These are phyloP conservation scores for Synanthedon andrenaeformis DNA, from an alignment of 2,888 invertebrate genomes.

Conservation along the genomic window DNA sequence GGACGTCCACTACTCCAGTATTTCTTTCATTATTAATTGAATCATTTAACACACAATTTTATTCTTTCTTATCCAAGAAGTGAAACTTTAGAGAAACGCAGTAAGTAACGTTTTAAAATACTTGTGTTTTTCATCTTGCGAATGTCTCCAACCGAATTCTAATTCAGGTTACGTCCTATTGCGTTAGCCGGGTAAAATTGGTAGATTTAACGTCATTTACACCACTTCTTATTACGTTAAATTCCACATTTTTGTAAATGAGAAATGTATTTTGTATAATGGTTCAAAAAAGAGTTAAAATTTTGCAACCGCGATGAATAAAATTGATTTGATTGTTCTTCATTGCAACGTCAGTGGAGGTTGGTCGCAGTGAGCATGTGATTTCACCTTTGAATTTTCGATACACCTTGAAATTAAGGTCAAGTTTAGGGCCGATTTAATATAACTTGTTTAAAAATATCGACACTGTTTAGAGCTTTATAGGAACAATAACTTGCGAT, in stretches of 20 bases:
- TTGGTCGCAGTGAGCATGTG: slow-evolving; percentile 26
- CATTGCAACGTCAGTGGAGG: background rate
- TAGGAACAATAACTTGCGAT: background rate
- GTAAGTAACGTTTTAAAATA: background rate
- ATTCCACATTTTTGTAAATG: background rate
- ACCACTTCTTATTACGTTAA: background rate
- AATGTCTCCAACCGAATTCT: background rate
- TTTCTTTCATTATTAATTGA: no score
- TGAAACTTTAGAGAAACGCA: background rate
- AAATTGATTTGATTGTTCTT: no score
- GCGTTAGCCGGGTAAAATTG: background rate
- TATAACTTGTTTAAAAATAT: background rate
- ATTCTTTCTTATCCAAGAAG: background rate
- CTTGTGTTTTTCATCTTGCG: background rate
- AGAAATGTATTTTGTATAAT: background rate
- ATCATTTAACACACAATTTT: background rate
- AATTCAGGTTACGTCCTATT: background rate
- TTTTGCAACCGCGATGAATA: no score
- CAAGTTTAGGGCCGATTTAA: slow-evolving; percentile 46
- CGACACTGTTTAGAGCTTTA: background rate
- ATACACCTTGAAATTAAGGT: slow-evolving; percentile 35
- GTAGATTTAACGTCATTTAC: background rate
- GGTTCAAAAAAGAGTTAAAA: no score
- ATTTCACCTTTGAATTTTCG: slow-evolving; percentile 32
- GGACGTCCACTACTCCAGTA: background rate